Conservation (phyloP, 2,888 invertebrate genomes). For the Polydrusus tereticollis region DNA sequence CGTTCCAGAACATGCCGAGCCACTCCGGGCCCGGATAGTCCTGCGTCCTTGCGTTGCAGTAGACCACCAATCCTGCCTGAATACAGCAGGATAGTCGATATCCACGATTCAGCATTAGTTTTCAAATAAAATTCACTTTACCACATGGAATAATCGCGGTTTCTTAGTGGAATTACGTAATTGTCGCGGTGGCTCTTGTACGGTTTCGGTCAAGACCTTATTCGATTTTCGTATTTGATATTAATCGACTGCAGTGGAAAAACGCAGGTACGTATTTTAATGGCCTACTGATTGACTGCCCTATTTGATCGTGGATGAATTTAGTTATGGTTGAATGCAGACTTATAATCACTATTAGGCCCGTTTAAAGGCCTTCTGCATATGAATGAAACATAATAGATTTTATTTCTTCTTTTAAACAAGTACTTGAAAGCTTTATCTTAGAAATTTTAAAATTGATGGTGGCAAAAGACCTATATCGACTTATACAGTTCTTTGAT, state of each 20-base stretch:
- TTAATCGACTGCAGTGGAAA: conserved; percentile 36
- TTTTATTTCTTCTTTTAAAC: too few relatives aligned
- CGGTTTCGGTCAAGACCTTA: too few relatives aligned
- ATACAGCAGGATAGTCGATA: conserved; percentile 44
- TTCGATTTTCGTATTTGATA: not conserved
- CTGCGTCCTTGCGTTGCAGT: conserved; percentile 47
- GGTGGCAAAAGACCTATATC: too few relatives aligned
- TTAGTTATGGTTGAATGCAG: not conserved
- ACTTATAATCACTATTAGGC: too few relatives aligned
- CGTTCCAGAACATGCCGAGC: conserved; percentile 32
- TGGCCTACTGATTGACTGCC: not conserved
- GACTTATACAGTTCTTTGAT: too few relatives aligned
- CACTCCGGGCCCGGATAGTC: conserved; percentile 42
- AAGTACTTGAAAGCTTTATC: too few relatives aligned
- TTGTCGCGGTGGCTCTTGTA: not conserved
- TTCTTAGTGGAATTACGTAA: not conserved
- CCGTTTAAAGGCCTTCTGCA: too few relatives aligned
- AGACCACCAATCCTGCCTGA: conserved; percentile 28
- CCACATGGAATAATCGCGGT: not conserved
- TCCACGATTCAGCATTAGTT: not conserved
- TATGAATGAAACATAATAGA: too few relatives aligned
- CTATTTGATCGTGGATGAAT: not conserved
- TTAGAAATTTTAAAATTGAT: too few relatives aligned
- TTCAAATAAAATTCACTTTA: not conserved
- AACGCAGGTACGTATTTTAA: conserved; percentile 35